phyloP scores from a whole-genome alignment of 2,888 invertebrate genomes.

The Bruchidius siliquastri region DNA sequence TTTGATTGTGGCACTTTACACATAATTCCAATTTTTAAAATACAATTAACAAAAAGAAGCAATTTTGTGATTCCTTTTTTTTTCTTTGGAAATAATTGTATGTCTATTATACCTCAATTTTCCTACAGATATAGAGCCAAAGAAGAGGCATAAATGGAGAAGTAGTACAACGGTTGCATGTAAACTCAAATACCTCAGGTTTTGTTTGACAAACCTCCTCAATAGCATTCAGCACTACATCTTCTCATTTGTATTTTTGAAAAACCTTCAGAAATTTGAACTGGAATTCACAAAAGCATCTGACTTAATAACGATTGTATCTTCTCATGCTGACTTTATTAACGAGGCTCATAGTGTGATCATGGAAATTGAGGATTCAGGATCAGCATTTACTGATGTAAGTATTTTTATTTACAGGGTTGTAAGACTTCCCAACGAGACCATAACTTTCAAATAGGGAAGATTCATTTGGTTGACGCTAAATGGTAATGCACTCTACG shows the following conservation, averaged over 20 bases:
- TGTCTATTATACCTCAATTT: no score
- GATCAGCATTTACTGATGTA: constrained; percentile 36
- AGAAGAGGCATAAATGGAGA: constrained; percentile 10
- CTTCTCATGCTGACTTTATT: constrained; percentile 39
- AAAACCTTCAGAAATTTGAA: constrained; percentile 34
- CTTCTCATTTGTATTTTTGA: constrained; percentile 37
- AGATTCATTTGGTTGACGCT: no score
- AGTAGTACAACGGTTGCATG: constrained; percentile 8
- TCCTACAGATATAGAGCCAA: constrained; percentile 33
- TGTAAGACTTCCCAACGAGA: no score
- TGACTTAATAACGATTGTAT: constrained; percentile 38
- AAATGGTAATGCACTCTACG: no score
- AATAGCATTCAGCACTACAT: constrained; percentile 42
- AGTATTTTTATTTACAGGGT: constrained; percentile 15
- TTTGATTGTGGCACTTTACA: no score
- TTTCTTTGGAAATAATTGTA: no score
- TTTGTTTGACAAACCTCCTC: constrained; percentile 36
- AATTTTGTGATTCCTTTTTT: no score
- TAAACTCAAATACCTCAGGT: constrained; percentile 36
- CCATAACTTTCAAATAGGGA: no score
- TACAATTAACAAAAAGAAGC: no score
- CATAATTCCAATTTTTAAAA: no score
- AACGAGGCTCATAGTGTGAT: constrained; percentile 28
- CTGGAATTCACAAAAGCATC: constrained; percentile 38
- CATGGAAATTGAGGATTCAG: constrained; percentile 25